Percentiles rank a stretch among this genome's conserved stretches.
phyloP scores from a whole-genome alignment of 1,140 invertebrate species.

The Diprion similis region DNA sequence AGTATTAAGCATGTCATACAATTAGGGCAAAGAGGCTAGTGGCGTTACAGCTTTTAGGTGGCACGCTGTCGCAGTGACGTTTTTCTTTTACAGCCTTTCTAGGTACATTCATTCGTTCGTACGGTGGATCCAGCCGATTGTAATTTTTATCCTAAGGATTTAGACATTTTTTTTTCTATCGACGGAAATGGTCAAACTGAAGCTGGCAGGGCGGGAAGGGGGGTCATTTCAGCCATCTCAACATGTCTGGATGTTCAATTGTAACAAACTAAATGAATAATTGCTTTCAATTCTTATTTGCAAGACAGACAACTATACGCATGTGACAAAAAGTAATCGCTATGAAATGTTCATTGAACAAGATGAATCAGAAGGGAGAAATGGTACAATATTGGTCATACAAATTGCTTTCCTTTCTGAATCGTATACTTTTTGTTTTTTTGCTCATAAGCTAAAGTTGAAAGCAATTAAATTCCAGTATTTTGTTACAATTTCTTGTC shows the following conservation, averaged over 20 bases:
- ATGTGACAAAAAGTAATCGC: too few relatives aligned
- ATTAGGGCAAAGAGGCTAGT: constrained; percentile 38
- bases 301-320: too few relatives aligned
- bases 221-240: constrained; percentile 4
- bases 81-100: constrained; percentile 58
- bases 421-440: too few relatives aligned
- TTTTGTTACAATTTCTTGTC: not conserved
- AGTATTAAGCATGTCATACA: not conserved
- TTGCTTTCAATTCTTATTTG: too few relatives aligned
- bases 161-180: not conserved
- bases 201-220: not conserved
- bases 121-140: constrained; percentile 50
- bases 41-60: constrained; percentile 55
- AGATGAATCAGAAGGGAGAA: too few relatives aligned
- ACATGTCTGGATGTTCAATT: not conserved
- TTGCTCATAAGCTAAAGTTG: too few relatives aligned
- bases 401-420: too few relatives aligned
- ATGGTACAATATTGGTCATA: too few relatives aligned
- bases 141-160: not conserved
- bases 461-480: too few relatives aligned
- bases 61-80: constrained; percentile 39
- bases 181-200: not conserved
- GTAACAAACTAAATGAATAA: not conserved
- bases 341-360: too few relatives aligned
- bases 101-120: constrained; percentile 40